Conservation (phyloP, 2,888 invertebrate genomes). For the Thysanoteuthis rhombus region DNA sequence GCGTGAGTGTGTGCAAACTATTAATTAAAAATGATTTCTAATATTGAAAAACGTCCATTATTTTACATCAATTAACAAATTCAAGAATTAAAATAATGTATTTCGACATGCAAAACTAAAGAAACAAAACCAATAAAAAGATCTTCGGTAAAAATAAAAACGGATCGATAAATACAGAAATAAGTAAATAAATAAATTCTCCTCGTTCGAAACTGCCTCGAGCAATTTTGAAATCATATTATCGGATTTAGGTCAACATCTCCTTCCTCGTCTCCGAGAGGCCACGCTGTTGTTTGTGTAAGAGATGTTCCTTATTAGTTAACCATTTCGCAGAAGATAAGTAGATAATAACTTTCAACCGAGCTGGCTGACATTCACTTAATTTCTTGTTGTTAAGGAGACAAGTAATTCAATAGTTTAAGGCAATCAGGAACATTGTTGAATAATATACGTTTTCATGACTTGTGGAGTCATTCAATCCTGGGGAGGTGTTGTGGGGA, state of each 20-base stretch:
- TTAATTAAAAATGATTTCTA: too few relatives aligned
- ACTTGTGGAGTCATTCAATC: too few relatives aligned
- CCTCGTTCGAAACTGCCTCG: background rate
- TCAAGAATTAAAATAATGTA: too few relatives aligned
- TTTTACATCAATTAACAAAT: too few relatives aligned
- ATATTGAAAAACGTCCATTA: too few relatives aligned
- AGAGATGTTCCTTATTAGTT: background rate
- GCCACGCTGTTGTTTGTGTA: too few relatives aligned
- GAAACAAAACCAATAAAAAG: background rate
- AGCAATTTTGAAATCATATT: constrained; percentile 12
- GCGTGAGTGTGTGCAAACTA: too few relatives aligned
- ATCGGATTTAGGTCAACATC: background rate
- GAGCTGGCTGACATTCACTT: background rate
- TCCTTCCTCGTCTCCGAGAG: background rate
- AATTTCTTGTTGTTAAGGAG: background rate
- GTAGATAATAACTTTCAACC: background rate
- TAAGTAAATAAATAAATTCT: background rate
- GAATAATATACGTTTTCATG: too few relatives aligned
- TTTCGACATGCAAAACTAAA: too few relatives aligned
- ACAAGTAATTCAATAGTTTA: background rate
- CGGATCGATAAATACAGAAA: background rate
- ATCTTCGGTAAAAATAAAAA: background rate
- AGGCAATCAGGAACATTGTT: too few relatives aligned
- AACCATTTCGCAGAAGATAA: background rate
- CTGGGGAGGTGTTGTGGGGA: too few relatives aligned